These are phyloP conservation scores for Minunthozetes semirufus DNA, from an alignment of 2,888 invertebrate species.

Conservation along the genomic window DNA sequence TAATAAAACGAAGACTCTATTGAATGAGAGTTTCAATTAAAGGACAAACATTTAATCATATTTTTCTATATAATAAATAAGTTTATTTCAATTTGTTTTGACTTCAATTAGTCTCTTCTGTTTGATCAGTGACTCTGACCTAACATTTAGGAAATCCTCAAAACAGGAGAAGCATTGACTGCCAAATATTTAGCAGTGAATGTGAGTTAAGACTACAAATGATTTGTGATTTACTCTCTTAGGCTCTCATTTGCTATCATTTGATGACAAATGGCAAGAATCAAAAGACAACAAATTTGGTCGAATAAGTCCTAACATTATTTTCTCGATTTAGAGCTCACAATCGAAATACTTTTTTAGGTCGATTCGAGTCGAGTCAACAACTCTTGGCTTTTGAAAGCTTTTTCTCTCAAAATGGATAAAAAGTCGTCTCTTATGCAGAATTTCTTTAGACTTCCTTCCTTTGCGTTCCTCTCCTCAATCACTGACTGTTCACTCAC, in stretches of 20 bases:
- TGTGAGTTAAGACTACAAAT: neutral
- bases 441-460: neutral
- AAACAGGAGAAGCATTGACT: neutral
- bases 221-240: neutral
- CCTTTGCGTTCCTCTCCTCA: neutral
- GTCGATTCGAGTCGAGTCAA: too few species aligned
- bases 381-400: neutral
- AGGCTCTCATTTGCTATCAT: too few species aligned
- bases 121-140: too few species aligned
- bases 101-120: too few species aligned
- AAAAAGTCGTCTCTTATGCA: neutral
- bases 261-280: neutral
- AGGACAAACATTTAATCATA: too few species aligned
- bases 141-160: too few species aligned
- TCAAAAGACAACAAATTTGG: neutral
- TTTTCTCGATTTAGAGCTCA: neutral
- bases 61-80: too few species aligned
- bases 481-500: too few species aligned
- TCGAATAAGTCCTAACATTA: neutral
- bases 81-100: too few species aligned
- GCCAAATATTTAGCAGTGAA: neutral
- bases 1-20: too few species aligned
- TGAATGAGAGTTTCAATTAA: too few species aligned
- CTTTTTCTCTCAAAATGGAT: neutral
- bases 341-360: neutral